These are phyloP conservation scores for Rana temporaria DNA, from an alignment of 2,113 vertebrate genomes.

Conservation along the genomic window DNA sequence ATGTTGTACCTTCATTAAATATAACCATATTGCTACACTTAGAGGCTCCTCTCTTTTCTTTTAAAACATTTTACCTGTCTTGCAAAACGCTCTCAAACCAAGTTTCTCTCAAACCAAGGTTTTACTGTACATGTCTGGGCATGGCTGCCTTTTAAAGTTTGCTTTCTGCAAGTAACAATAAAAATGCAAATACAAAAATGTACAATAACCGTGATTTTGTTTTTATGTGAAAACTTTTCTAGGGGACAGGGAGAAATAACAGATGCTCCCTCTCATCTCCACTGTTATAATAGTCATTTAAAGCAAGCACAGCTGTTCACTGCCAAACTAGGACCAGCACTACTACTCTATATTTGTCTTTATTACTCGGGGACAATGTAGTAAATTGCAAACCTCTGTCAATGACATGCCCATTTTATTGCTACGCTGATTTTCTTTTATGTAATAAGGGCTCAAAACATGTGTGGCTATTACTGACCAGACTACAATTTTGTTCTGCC, in stretches of 20 bases:
- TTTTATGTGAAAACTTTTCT: neutral
- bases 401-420: slow-evolving; percentile 12
- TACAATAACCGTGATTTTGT: neutral
- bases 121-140: too few relatives aligned
- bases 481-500: neutral
- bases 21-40: too few relatives aligned
- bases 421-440: neutral
- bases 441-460: slow-evolving; percentile 12
- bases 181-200: neutral
- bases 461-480: neutral
- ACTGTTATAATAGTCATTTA: slow-evolving; percentile 18
- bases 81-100: too few relatives aligned
- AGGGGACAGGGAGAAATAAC: slow-evolving; percentile 4
- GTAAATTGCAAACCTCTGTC: slow-evolving; percentile 10
- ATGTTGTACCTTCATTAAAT: too few relatives aligned
- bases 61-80: too few relatives aligned
- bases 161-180: neutral
- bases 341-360: neutral
- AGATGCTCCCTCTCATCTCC: slow-evolving; percentile 12
- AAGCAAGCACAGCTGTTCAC: slow-evolving; percentile 16
- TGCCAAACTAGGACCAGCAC: neutral
- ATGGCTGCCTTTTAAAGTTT: neutral
- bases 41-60: too few relatives aligned
- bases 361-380: slow-evolving; percentile 14
- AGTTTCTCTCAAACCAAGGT: too few relatives aligned